phyloP scores from a whole-genome alignment of 2,797 vertebrate species.

The Anableps anableps region DNA sequence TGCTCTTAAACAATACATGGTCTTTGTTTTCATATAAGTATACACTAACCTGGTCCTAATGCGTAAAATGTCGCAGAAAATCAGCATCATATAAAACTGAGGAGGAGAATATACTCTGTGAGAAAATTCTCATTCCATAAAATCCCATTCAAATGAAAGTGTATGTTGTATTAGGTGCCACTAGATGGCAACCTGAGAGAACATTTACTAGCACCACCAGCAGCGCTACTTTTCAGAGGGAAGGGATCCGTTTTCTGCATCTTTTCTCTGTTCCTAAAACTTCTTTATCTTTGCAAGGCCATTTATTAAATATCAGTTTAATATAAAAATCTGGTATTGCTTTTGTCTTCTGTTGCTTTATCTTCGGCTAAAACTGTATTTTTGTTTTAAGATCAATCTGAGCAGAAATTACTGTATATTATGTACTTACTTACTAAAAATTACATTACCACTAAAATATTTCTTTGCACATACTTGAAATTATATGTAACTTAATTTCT shows the following conservation, averaged over 20 bases:
- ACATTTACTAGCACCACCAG: slow-evolving; percentile 27
- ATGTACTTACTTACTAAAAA: too few relatives aligned
- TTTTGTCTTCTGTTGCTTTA: slow-evolving; percentile 16
- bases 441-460: background rate
- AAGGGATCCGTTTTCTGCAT: background rate
- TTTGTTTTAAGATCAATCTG: background rate
- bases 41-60: background rate
- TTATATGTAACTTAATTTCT: background rate
- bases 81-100: background rate
- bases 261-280: slow-evolving; percentile 18
- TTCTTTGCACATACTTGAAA: background rate
- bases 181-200: slow-evolving; percentile 78
- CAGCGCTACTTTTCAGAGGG: slow-evolving; percentile 7
- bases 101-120: background rate
- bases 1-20: background rate
- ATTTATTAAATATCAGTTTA: slow-evolving; percentile 15
- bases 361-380: background rate
- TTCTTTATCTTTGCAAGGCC: background rate
- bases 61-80: background rate
- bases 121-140: background rate
- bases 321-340: slow-evolving; percentile 14
- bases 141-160: background rate
- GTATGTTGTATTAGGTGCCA: slow-evolving; percentile 37
- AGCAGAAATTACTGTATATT: background rate
- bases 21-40: background rate